Conservation (phyloP, 2,888 invertebrate genomes). For the Heliconius ethilla region DNA sequence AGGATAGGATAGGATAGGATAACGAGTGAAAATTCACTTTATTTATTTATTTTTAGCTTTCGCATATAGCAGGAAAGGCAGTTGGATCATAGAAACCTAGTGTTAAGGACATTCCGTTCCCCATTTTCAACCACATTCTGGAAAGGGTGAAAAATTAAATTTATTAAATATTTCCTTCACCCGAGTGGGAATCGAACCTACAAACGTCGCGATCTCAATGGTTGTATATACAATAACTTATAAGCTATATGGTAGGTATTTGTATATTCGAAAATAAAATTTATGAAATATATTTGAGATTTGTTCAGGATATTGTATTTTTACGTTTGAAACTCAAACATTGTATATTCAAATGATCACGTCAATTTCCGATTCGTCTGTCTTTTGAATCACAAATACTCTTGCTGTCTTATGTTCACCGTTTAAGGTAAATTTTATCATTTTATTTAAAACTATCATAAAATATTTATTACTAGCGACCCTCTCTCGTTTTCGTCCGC, state of each 20-base stretch:
- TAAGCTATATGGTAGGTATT: neutral
- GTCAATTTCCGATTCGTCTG: slow-evolving; percentile 49
- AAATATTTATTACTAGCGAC: too few relatives aligned
- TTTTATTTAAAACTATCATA: too few relatives aligned
- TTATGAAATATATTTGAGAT: slow-evolving; percentile 11
- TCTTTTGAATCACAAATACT: slow-evolving; percentile 54
- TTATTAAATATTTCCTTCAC: neutral
- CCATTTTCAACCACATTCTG: too few relatives aligned
- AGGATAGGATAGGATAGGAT: too few relatives aligned
- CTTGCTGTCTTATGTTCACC: slow-evolving; percentile 16
- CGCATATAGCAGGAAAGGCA: too few relatives aligned
- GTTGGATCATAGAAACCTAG: too few relatives aligned
- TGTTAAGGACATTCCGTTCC: too few relatives aligned
- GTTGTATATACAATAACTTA: neutral
- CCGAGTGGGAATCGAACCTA: neutral
- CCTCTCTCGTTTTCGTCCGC: too few relatives aligned
- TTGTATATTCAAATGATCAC: slow-evolving; percentile 57
- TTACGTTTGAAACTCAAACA: slow-evolving; percentile 49
- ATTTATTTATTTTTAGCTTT: too few relatives aligned
- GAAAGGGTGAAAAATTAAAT: neutral
- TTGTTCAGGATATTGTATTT: slow-evolving; percentile 27
- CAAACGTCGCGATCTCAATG: neutral
- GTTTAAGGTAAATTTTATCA: neutral
- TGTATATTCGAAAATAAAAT: neutral
- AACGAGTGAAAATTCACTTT: too few relatives aligned